These are phyloP conservation scores for Melanostoma mellinum DNA, from an alignment of 2,888 invertebrate species.

Conservation along the genomic window DNA sequence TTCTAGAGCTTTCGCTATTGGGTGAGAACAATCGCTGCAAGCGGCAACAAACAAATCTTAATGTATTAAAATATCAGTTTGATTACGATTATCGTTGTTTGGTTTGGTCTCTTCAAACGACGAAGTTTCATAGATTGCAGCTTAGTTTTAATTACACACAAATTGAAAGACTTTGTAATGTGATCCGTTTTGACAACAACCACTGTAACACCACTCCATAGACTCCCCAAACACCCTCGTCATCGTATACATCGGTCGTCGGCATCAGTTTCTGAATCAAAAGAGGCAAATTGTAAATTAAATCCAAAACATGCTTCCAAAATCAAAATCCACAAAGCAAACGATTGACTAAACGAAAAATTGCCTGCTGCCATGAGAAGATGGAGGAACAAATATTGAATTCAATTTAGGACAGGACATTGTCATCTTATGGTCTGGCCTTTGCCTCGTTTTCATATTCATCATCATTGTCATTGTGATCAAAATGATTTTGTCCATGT, in stretches of 20 bases:
- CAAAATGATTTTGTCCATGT: conserved; percentile 36
- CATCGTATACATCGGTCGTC: too few relatives aligned
- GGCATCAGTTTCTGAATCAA: too few relatives aligned
- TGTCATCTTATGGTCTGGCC: conserved; percentile 3
- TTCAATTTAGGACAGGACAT: conserved; percentile 38
- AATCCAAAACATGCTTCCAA: conserved; percentile 12
- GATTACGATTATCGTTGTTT: too few relatives aligned
- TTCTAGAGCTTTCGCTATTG: too few relatives aligned
- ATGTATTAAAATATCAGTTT: too few relatives aligned
- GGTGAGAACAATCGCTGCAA: too few relatives aligned
- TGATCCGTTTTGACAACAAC: too few relatives aligned
- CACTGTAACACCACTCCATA: neutral
- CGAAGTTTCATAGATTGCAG: conserved; percentile 33
- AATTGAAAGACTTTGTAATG: too few relatives aligned
- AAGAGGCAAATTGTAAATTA: conserved; percentile 3
- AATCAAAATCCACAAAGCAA: neutral
- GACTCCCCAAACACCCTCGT: neutral
- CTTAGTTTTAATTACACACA: conserved; percentile 41
- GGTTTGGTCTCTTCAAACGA: neutral
- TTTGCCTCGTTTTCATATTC: conserved; percentile 18
- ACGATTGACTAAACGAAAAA: neutral
- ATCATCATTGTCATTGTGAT: conserved; percentile 26
- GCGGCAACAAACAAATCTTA: too few relatives aligned
- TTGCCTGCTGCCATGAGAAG: neutral
- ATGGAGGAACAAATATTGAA: conserved; percentile 28